phyloP scores from a whole-genome alignment of 2,113 vertebrate species.

The Thryonomys swinderianus region DNA sequence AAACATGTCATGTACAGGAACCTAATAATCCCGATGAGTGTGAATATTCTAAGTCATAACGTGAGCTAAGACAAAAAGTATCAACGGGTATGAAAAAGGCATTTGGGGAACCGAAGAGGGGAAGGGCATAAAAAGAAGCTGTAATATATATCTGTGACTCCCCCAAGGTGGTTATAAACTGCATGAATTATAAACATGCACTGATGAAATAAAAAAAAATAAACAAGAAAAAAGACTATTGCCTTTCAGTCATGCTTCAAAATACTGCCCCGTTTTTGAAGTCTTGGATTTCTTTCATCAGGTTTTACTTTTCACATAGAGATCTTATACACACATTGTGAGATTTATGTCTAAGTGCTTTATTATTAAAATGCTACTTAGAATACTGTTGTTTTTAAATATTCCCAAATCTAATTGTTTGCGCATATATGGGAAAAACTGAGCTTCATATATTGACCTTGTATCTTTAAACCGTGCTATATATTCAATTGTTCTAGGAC shows the following conservation, averaged over 20 bases:
- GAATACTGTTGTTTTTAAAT: not conserved
- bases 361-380: not conserved
- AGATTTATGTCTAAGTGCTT: not conserved
- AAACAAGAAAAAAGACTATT: not conserved
- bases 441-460: not conserved
- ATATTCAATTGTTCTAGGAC: not conserved
- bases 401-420: not conserved
- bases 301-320: not conserved
- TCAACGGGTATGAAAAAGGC: not conserved
- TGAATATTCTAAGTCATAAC: not conserved
- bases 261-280: not conserved
- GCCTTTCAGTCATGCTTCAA: not conserved
- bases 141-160: not conserved
- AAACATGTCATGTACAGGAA: not conserved
- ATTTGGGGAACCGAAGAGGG: not conserved
- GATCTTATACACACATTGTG: not conserved
- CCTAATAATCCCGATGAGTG: not conserved
- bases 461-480: not conserved
- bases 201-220: not conserved
- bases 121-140: not conserved
- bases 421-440: no score
- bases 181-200: not conserved
- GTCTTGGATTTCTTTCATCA: not conserved
- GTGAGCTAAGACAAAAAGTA: not conserved
- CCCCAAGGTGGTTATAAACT: not conserved